These are phyloP conservation scores for Ceyx cyanopectus DNA, from an alignment of 2,113 vertebrate species.

Conservation along the genomic window DNA sequence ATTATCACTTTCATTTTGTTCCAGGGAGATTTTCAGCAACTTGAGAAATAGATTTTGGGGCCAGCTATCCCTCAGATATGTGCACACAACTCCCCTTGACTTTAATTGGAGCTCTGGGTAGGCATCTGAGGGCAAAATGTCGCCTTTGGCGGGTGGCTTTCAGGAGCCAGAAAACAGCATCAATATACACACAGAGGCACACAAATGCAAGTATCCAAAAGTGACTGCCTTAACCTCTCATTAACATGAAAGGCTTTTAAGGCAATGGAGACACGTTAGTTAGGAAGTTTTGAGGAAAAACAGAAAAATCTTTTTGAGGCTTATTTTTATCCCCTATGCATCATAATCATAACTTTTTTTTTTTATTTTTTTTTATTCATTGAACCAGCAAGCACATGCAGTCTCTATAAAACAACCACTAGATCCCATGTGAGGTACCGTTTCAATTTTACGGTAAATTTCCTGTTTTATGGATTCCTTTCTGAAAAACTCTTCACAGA, in stretches of 20 bases:
- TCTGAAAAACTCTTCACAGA: slow-evolving; percentile 21
- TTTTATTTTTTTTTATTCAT: background rate
- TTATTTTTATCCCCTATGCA: background rate
- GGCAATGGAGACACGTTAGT: background rate
- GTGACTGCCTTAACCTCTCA: background rate
- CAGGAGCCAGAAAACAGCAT: background rate
- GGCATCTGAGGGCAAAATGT: background rate
- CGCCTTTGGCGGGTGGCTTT: background rate
- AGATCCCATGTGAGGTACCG: slow-evolving; percentile 43
- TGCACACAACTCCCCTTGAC: background rate
- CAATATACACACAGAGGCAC: background rate
- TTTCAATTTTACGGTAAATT: slow-evolving; percentile 67
- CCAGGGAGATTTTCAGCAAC: slow-evolving; percentile 58
- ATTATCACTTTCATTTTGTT: slow-evolving; percentile 58
- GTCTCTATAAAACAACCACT: slow-evolving; percentile 1
- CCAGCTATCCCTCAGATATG: background rate
- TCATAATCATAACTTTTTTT: background rate
- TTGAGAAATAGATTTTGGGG: slow-evolving; percentile 27
- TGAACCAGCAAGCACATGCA: background rate
- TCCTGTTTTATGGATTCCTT: slow-evolving; percentile 65
- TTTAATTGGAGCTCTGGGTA: background rate
- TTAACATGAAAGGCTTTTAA: background rate
- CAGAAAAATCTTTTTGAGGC: background rate
- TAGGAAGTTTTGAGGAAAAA: background rate
- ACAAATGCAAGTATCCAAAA: background rate